Percentiles rank a stretch among this genome's conserved stretches.
These are phyloP conservation scores for Formica exsecta DNA, from an alignment of 1,140 invertebrate species.

Conservation along the genomic window DNA sequence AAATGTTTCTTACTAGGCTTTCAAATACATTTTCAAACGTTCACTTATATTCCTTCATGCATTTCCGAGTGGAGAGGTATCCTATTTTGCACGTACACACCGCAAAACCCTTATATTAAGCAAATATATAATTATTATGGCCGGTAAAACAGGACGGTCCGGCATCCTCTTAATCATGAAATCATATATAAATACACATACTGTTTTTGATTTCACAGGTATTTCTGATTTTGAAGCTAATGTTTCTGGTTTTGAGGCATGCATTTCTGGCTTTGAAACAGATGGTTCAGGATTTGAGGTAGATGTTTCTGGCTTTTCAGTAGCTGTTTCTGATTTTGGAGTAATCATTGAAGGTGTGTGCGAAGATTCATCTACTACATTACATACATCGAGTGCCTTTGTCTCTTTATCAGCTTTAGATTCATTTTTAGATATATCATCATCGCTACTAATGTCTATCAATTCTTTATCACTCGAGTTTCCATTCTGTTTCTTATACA, in stretches of 20 bases:
- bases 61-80: too few species aligned
- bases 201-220: conserved; percentile 29
- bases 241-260: neutral
- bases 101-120: too few species aligned
- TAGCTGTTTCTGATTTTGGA: conserved; percentile 20
- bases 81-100: too few species aligned
- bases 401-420: conserved; percentile 48
- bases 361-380: neutral
- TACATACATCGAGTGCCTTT: neutral
- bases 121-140: too few species aligned
- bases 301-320: conserved; percentile 15
- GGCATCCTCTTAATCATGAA: conserved; percentile 1
- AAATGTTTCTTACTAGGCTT: too few species aligned
- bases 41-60: too few species aligned
- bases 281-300: conserved; percentile 13
- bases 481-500: conserved; percentile 84
- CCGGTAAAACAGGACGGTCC: too few species aligned
- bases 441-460: conserved; percentile 87
- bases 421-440: conserved; percentile 79
- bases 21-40: too few species aligned
- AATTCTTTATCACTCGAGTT: conserved; percentile 86
- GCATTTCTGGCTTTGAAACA: neutral
- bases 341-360: neutral
- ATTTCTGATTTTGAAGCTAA: neutral
- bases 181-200: conserved; percentile 14